Conservation (phyloP, 2,888 invertebrate genomes). For the Plemyria rubiginata region DNA sequence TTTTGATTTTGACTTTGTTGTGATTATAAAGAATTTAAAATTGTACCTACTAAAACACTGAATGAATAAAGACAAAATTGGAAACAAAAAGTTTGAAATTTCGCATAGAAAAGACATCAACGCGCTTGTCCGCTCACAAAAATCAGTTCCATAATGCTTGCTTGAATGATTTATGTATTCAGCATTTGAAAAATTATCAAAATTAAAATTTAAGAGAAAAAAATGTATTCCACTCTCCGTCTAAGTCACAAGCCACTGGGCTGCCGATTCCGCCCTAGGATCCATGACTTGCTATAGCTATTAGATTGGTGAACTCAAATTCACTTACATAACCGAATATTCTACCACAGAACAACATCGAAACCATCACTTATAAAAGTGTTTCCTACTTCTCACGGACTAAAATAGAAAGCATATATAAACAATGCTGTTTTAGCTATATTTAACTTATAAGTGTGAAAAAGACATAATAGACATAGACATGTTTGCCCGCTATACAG, state of each 20-base stretch:
- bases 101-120: conserved; percentile 36
- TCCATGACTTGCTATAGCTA: too few species aligned
- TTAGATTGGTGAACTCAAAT: background rate
- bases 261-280: background rate
- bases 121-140: conserved; percentile 14
- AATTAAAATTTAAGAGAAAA: too few species aligned
- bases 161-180: too few species aligned
- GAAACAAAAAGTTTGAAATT: background rate
- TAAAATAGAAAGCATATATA: conserved; percentile 38
- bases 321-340: conserved; percentile 24
- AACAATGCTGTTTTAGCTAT: conserved; percentile 35
- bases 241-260: too few species aligned
- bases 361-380: conserved; percentile 19
- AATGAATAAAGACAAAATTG: too few species aligned
- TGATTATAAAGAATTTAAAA: too few species aligned
- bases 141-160: background rate
- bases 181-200: too few species aligned
- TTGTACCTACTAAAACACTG: too few species aligned
- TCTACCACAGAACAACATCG: conserved; percentile 19
- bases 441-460: conserved; percentile 30
- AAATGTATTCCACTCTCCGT: too few species aligned
- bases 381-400: conserved; percentile 39
- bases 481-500: too few species aligned
- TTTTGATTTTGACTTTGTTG: too few species aligned
- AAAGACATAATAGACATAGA: too few species aligned